Evolutionary conservation across 2,797 vertebrate genomes (phyloP).

Genomic region (Ciconia nigra): DNA sequence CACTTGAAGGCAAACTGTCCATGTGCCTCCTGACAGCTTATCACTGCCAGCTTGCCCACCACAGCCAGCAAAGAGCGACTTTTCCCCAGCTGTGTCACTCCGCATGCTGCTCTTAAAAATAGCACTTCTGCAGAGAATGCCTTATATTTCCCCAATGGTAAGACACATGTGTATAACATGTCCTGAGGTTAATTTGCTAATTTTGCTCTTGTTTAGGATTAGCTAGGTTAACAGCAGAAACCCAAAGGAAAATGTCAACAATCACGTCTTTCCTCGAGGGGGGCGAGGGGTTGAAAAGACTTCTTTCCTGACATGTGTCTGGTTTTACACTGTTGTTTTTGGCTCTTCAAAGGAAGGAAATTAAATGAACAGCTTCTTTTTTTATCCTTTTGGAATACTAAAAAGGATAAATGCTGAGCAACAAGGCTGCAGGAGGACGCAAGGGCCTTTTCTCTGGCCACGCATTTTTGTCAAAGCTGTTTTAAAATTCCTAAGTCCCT

Average conservation of each 20-base stretch:
- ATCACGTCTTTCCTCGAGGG: background rate
- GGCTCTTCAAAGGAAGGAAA: constrained; percentile 47
- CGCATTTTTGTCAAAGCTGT: background rate
- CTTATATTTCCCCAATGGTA: background rate
- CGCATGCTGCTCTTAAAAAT: background rate
- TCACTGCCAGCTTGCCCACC: background rate
- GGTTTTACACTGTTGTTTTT: constrained; percentile 54
- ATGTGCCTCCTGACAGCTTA: background rate
- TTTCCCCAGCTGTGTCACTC: background rate
- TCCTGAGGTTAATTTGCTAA: background rate
- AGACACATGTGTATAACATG: background rate
- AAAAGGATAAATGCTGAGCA: constrained; percentile 3
- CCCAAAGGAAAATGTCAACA: constrained; percentile 41
- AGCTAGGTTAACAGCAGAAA: constrained; percentile 43
- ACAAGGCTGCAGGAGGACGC: background rate
- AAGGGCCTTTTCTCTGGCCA: background rate
- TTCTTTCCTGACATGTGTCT: constrained; percentile 33
- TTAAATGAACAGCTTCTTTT: constrained; percentile 47
- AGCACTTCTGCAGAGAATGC: background rate
- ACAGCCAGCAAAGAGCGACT: background rate
- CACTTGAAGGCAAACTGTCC: background rate
- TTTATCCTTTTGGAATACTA: constrained; percentile 39
- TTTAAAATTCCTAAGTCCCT: background rate
- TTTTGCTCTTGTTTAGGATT: constrained; percentile 34
- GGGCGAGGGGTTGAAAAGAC: background rate